phyloP scores from a whole-genome alignment of 1,140 invertebrate genomes.

The Octopus bimaculoides region DNA sequence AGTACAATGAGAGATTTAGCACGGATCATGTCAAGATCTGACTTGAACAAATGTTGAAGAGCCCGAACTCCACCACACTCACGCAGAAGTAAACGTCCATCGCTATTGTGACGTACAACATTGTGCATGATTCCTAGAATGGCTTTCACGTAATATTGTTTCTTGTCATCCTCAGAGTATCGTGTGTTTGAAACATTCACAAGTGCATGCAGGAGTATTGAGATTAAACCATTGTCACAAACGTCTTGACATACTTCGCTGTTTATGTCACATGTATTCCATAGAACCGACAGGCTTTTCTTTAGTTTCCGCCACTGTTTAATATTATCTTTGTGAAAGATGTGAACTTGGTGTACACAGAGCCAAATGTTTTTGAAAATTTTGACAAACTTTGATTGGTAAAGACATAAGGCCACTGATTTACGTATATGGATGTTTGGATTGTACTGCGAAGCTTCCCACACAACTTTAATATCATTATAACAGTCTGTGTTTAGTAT shows the following conservation, averaged over 20 bases:
- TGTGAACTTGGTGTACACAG: neutral
- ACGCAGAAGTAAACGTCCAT: conserved; percentile 26
- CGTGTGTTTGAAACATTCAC: neutral
- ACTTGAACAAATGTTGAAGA: conserved; percentile 25
- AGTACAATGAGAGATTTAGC: conserved; percentile 42
- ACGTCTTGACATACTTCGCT: neutral
- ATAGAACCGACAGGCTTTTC: neutral
- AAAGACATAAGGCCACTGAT: conserved; percentile 2
- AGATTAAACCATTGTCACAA: neutral
- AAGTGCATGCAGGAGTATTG: neutral
- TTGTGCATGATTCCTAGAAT: conserved; percentile 39
- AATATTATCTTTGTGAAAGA: neutral
- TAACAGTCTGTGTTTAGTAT: conserved; percentile 1
- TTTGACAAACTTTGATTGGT: neutral
- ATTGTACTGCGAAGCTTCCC: conserved; percentile 1
- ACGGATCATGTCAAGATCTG: conserved; percentile 33
- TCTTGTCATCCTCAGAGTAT: conserved; percentile 20
- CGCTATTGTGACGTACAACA: conserved; percentile 27
- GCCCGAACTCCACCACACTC: conserved; percentile 22
- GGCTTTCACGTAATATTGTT: conserved; percentile 33
- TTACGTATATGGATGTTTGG: conserved; percentile 1
- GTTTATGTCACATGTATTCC: conserved; percentile 3
- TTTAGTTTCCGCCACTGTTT: conserved; percentile 5
- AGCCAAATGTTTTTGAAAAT: conserved; percentile 4
- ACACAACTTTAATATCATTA: neutral